Evolutionary conservation across 2,888 invertebrate species (phyloP).

Genomic region (Drosophila eohydei): DNA sequence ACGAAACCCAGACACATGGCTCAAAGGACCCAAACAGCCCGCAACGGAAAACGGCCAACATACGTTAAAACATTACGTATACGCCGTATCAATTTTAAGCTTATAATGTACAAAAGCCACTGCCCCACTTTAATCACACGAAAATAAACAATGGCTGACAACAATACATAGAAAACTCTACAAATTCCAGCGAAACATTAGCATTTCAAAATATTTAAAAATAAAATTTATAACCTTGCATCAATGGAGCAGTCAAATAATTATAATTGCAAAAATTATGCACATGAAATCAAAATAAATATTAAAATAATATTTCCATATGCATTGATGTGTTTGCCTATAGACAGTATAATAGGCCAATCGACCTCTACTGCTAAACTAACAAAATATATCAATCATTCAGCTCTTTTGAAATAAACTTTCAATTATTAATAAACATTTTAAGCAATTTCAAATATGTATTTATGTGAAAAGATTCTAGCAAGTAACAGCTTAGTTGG

Average conservation of each 20-base stretch:
- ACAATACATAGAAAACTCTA: not conserved
- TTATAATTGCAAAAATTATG: constrained; percentile 55
- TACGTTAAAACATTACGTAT: constrained; percentile 41
- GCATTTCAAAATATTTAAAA: too few relatives aligned
- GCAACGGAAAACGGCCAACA: constrained; percentile 16
- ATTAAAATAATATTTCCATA: not conserved
- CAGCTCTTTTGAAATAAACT: too few relatives aligned
- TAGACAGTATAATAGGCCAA: not conserved
- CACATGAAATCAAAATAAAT: constrained; percentile 31
- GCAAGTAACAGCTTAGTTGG: too few relatives aligned
- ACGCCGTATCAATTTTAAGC: constrained; percentile 73
- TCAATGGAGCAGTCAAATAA: constrained; percentile 6
- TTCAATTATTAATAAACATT: too few relatives aligned
- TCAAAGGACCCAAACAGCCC: constrained; percentile 40
- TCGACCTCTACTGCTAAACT: too few relatives aligned
- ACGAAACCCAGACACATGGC: constrained; percentile 63
- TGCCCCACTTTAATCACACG: constrained; percentile 26
- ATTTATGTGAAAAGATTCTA: not conserved
- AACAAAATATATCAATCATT: too few relatives aligned
- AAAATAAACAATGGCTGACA: constrained; percentile 24
- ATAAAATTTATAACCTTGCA: too few relatives aligned
- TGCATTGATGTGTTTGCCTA: not conserved
- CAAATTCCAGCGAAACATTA: constrained; percentile 5
- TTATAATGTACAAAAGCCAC: constrained; percentile 66
- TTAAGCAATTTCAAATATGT: too few relatives aligned